Percentiles rank a stretch among this genome's conserved stretches.
Evolutionary conservation across 2,888 invertebrate genomes (phyloP).

Genomic region (Erebia epiphron): DNA sequence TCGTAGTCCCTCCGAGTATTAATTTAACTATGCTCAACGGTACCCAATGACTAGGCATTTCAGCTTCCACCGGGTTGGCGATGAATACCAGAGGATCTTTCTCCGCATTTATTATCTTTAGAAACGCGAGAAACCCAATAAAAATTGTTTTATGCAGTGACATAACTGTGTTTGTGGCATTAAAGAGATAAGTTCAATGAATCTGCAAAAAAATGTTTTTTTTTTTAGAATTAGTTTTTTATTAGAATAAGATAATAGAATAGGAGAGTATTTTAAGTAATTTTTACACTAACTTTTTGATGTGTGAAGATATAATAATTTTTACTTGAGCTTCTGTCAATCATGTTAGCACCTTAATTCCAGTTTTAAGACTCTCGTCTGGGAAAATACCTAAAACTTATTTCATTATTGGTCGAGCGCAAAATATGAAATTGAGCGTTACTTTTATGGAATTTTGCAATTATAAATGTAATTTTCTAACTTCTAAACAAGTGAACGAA

Average conservation of each 20-base stretch:
- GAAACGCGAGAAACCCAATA: background rate
- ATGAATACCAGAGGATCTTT: slow-evolving; percentile 54
- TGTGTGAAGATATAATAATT: no score
- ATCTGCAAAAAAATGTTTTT: background rate
- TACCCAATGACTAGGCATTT: slow-evolving; percentile 66
- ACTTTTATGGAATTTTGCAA: slow-evolving; percentile 20
- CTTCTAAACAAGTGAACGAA: no score
- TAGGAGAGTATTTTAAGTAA: background rate
- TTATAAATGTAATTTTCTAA: background rate
- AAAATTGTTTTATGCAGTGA: background rate
- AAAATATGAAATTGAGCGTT: slow-evolving; percentile 29
- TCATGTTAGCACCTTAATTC: no score
- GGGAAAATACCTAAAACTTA: background rate
- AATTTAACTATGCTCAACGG: slow-evolving; percentile 59
- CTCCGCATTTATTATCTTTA: slow-evolving; percentile 36
- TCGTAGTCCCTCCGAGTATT: slow-evolving; percentile 47
- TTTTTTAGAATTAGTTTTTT: background rate
- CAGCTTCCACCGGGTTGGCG: slow-evolving; percentile 63
- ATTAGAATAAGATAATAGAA: background rate
- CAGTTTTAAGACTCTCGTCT: background rate
- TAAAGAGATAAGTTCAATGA: background rate
- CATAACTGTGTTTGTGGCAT: background rate
- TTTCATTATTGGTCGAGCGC: background rate
- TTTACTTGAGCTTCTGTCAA: no score
- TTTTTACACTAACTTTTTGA: background rate